Base-by-base conservation (phyloP, 53 echinoderm and acorn worm species). In the Astropecten irregularis region DNA sequence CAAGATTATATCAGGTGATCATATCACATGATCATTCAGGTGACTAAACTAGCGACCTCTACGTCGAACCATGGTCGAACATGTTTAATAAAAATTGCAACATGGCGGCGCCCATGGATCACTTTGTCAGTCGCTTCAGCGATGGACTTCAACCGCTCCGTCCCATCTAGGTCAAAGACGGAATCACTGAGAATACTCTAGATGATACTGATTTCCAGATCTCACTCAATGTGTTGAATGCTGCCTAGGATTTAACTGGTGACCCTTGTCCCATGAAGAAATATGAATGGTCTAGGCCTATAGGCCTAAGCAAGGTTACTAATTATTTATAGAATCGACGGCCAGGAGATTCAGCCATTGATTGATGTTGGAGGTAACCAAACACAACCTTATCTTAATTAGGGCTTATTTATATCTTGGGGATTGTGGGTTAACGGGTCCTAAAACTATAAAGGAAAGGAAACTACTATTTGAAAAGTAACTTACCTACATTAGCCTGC, bases 221-320 rank as follows among this genome's bases (percentile, higher is more conserved):
- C 14, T 40, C 49, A 7, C 66, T 68, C 14, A 29, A 29, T 13
- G 66, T 71, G 32, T 9, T 86, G 10, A 65, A 74, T 66, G 86
- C 73, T n/a, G 28, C 65, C 10, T 86, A 77, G 86, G 84, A 89
- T 76, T 89, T 89, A 47, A 77, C 27, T n/a, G 89, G 89, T 34
- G 82, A 89, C 53, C 89, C 89, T n/a, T 89, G 89, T 47, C 89
- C 89, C 27, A 77, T 89, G 15, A 66, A 11, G 39, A 67, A 68
- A n/a, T 84, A 76, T 23, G 85, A 89, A 57, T 89, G 89, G 89
- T 71, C 89, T 37, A n/a, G n/a, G n/a, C n/a, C n/a, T n/a, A n/a
- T n/a, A n/a, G n/a, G n/a, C n/a, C n/a, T n/a, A n/a, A n/a, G n/a
- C n/a, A n/a, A n/a, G n/a, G n/a, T n/a, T n/a, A n/a, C n/a, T n/a